phyloP scores from a whole-genome alignment of 2,113 vertebrate species.

The Mungos mungo region DNA sequence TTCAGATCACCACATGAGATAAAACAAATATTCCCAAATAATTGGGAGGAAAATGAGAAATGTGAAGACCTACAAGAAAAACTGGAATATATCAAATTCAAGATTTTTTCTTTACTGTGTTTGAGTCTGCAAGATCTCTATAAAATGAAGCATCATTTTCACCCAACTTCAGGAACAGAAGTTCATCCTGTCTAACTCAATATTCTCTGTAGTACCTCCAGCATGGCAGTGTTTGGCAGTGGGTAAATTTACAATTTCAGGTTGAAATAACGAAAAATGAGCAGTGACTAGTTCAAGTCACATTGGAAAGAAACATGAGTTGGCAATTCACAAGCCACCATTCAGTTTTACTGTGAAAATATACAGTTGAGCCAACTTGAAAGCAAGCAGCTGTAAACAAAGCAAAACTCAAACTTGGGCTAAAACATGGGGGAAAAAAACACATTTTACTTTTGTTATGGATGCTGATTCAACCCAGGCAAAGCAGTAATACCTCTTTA shows the following conservation, averaged over 20 bases:
- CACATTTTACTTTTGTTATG: neutral
- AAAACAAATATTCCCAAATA: constrained; percentile 16
- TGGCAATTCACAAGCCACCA: neutral
- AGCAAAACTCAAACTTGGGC: neutral
- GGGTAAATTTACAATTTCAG: neutral
- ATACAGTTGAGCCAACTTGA: neutral
- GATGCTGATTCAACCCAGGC: neutral
- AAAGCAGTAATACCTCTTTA: neutral
- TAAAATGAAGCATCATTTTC: neutral
- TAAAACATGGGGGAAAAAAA: neutral
- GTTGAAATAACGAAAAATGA: constrained; percentile 26
- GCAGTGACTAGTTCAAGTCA: neutral
- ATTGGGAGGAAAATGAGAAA: neutral
- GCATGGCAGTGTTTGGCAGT: neutral
- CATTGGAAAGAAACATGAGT: neutral
- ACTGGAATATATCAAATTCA: neutral
- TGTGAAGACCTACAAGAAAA: neutral
- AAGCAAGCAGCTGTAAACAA: neutral
- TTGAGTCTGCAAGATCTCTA: neutral
- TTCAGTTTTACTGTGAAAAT: neutral
- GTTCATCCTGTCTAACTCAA: neutral
- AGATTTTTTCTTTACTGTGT: neutral
- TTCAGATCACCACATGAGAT: neutral
- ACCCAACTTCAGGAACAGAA: neutral
- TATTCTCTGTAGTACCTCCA: neutral